Conservation (phyloP, 2,888 invertebrate genomes). For the Papilio demoleus region DNA sequence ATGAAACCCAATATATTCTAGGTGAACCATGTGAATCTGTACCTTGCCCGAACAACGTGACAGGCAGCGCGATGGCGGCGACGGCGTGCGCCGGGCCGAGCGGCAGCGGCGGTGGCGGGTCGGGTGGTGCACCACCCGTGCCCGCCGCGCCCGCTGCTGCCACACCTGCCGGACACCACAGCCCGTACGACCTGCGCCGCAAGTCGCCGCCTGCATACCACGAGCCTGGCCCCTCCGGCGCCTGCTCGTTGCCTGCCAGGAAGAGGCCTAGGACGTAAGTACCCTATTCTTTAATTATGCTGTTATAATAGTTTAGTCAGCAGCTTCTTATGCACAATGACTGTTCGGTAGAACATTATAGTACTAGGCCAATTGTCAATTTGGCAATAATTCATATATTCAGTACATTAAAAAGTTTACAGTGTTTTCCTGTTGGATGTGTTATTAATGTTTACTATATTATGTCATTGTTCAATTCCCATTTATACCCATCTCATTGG, state of each 20-base stretch:
- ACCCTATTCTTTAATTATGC: neutral
- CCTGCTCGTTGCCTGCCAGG: conserved; percentile 90
- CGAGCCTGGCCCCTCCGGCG: conserved; percentile 86
- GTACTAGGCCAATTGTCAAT: neutral
- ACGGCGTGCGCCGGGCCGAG: conserved; percentile 79
- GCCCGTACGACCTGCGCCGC: conserved; percentile 94
- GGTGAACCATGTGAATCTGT: conserved; percentile 91
- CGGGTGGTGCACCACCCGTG: conserved; percentile 69
- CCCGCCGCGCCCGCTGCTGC: conserved; percentile 85
- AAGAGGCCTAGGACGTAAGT: conserved; percentile 90
- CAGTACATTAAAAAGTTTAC: neutral
- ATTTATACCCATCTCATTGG: no score
- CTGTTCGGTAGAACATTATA: no score
- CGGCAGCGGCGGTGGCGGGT: conserved; percentile 77
- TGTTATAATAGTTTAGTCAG: no score
- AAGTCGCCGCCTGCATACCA: conserved; percentile 91
- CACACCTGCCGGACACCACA: conserved; percentile 89
- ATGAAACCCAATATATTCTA: conserved; percentile 58
- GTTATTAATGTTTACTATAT: neutral
- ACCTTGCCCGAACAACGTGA: conserved; percentile 88
- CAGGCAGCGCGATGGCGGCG: conserved; percentile 77
- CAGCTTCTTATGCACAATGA: no score
- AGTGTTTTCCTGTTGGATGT: neutral
- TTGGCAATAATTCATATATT: neutral
- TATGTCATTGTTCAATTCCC: no score